Conservation (phyloP, 1,140 invertebrate species). For the Physella acuta region DNA sequence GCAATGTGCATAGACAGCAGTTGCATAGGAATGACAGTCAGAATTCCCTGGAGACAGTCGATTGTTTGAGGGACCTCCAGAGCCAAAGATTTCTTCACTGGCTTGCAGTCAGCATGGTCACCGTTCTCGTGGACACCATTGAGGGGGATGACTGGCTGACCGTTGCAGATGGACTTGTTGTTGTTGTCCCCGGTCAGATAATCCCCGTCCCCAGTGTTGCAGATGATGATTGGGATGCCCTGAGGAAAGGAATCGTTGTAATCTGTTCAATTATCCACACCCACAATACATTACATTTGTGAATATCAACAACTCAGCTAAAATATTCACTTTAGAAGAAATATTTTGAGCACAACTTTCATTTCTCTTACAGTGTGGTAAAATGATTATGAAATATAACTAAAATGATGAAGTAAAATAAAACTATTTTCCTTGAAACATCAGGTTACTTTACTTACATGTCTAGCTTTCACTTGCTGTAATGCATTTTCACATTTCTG, state of each 20-base stretch:
- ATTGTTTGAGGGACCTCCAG: slow-evolving; percentile 78
- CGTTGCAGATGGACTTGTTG: slow-evolving; percentile 30
- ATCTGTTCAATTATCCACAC: neutral
- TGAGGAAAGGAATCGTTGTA: slow-evolving; percentile 27
- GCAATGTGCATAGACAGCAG: slow-evolving; percentile 96
- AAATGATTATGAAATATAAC: too few relatives aligned
- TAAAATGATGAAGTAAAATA: too few relatives aligned
- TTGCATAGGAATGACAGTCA: slow-evolving; percentile 97
- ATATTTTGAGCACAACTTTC: too few relatives aligned
- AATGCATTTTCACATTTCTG: slow-evolving; percentile 91
- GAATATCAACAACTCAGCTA: too few relatives aligned
- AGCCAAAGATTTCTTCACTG: neutral
- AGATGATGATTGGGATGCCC: slow-evolving; percentile 91
- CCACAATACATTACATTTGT: too few relatives aligned
- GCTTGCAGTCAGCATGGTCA: neutral
- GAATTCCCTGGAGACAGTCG: slow-evolving; percentile 88
- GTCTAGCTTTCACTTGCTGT: slow-evolving; percentile 84
- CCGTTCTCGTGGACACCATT: neutral
- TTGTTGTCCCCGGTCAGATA: slow-evolving; percentile 72
- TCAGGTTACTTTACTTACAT: slow-evolving; percentile 63
- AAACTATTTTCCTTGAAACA: too few relatives aligned
- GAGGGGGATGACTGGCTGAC: neutral
- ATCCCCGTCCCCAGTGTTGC: slow-evolving; percentile 87
- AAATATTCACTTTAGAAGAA: too few relatives aligned
- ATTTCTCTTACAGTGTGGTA: too few relatives aligned